Base-by-base conservation (phyloP, 2,888 invertebrate genomes). In the Piscicola geometra region DNA sequence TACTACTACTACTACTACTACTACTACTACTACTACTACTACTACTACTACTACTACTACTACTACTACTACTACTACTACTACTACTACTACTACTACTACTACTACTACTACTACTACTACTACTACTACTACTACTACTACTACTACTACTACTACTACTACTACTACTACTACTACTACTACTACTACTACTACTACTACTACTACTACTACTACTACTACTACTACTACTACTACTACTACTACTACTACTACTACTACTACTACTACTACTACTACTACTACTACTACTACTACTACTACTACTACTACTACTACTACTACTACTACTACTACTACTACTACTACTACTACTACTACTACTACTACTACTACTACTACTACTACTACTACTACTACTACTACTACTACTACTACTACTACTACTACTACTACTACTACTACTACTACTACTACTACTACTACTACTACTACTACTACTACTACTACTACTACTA, bases 1-100 rank as follows among this genome's bases (percentile, higher is more conserved):
- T 64, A 64, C 64, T 64, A 64, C 64, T 64, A 64, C 64, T 64
- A 64, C 64, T 64, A 64, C 64, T 64, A 64, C 64, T 64, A 64
- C 64, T 64, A 64, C 25, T 64, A 64, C 25, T 64, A 28, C 30
- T 64, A 64, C 25, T 28, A 64, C 30, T 35, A 35, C 35, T 67
- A 30, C 28, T 30, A 67, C 35, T 30, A 66, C 21, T 67, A 67
- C 35, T 70, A 35, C 18, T 36, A 36, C 1, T 36, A 41, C 21
- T 35, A 70, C 9, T 1, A n/a, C 1, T 70, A 35, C 33, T 70
- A 21, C 3, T 70, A 36, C 2, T 41, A 33, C 21, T 33, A n/a
- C 33, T 70, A 70, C 21, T 41, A n/a, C n/a, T 70, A 21, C 52
- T 50, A 50, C 52, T 50, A 50, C 52, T 50, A 50, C 52, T 50